Conservation (phyloP, 2,888 invertebrate species). For the Busseola fusca region DNA sequence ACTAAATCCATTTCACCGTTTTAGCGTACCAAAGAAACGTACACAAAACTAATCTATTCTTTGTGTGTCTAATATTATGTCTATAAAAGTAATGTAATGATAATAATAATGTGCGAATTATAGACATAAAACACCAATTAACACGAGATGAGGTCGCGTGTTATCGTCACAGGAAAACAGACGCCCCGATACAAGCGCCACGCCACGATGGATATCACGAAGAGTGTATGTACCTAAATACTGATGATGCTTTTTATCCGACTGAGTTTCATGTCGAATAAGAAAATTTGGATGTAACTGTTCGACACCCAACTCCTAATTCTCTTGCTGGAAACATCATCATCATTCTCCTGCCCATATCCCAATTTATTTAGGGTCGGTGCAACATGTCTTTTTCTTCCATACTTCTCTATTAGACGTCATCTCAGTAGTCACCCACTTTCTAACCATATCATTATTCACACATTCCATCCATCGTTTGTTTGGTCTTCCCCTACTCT, state of each 20-base stretch:
- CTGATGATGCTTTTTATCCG: background rate
- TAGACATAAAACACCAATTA: slow-evolving; percentile 36
- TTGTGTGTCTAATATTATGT: background rate
- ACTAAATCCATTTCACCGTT: background rate
- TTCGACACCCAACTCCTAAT: too few species aligned
- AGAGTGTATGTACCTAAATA: background rate
- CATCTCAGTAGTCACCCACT: too few species aligned
- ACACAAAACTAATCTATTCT: too few species aligned
- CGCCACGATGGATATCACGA: slow-evolving; percentile 3
- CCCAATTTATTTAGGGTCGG: too few species aligned
- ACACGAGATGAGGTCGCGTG: slow-evolving; percentile 46
- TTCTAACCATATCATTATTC: too few species aligned
- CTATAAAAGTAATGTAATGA: background rate
- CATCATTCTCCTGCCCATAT: too few species aligned
- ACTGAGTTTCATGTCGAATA: background rate
- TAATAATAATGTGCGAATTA: slow-evolving; percentile 24
- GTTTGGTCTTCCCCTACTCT: too few species aligned
- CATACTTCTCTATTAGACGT: too few species aligned
- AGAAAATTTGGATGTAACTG: background rate
- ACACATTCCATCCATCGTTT: too few species aligned
- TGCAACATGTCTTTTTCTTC: too few species aligned
- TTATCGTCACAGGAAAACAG: slow-evolving; percentile 50
- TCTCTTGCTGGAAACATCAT: too few species aligned
- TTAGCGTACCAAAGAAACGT: background rate
- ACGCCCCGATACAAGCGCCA: slow-evolving; percentile 11